These are phyloP conservation scores for Chamaea fasciata DNA, from an alignment of 2,113 vertebrate species.

Conservation along the genomic window DNA sequence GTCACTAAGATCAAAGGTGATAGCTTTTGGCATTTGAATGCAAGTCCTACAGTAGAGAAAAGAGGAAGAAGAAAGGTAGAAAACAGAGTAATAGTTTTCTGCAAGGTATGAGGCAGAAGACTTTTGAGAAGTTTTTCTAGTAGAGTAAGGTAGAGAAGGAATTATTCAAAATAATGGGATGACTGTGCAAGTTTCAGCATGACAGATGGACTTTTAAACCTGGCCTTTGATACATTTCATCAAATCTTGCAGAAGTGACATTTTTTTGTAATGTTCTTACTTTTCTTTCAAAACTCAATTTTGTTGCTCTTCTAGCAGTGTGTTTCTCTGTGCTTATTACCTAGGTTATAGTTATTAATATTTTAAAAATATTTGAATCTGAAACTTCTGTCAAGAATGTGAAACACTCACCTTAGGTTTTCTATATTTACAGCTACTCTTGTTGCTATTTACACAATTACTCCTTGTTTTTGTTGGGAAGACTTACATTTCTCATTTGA, in stretches of 20 bases:
- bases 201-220: not conserved
- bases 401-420: not conserved
- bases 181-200: not conserved
- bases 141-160: not conserved
- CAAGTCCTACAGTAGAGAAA: not conserved
- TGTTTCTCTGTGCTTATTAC: not conserved
- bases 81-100: not conserved
- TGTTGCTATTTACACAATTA: not conserved
- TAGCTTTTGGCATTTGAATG: not conserved
- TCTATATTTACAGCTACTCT: not conserved
- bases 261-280: not conserved
- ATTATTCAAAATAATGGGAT: not conserved
- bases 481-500: not conserved
- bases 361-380: not conserved
- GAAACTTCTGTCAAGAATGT: not conserved
- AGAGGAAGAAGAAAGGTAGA: not conserved
- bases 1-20: not conserved
- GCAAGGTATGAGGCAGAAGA: not conserved
- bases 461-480: not conserved
- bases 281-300: not conserved
- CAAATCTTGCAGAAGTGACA: not conserved
- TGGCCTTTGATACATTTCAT: not conserved
- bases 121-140: not conserved
- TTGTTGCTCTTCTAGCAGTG: not conserved
- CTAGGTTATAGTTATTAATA: not conserved